These are phyloP conservation scores for Steinernema khuongi DNA, from an alignment of 1,140 invertebrate genomes.

Conservation along the genomic window DNA sequence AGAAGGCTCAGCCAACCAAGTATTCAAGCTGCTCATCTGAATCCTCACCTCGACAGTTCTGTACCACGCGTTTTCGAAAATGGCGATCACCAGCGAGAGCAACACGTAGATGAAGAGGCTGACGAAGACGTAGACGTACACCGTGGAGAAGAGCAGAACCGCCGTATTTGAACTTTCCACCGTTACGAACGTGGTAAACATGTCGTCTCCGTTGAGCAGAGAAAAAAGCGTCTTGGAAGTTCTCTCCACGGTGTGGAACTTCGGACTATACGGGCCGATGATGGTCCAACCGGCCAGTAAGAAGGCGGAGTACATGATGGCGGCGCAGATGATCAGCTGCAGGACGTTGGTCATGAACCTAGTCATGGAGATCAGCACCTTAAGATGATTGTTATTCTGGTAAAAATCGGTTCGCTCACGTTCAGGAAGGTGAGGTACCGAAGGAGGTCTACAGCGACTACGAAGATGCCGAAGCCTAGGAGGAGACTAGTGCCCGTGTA, in stretches of 20 bases:
- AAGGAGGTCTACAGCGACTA: background rate
- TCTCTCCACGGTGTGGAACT: constrained; percentile 59
- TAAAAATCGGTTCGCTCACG: background rate
- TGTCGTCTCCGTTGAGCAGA: constrained; percentile 92
- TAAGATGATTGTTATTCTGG: background rate
- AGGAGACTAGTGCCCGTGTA: background rate
- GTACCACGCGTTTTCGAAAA: constrained; percentile 89
- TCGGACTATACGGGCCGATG: background rate
- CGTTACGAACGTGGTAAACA: constrained; percentile 92
- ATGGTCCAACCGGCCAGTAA: background rate
- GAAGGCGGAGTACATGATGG: background rate
- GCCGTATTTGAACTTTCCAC: constrained; percentile 74
- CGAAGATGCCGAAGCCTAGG: background rate
- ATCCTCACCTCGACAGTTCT: constrained; percentile 78
- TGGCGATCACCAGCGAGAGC: constrained; percentile 87
- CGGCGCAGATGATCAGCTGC: background rate
- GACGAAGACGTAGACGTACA: constrained; percentile 90
- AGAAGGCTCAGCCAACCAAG: too few relatives aligned
- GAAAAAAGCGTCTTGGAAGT: constrained; percentile 66
- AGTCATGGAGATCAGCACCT: background rate
- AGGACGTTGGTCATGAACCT: background rate
- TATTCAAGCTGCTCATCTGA: too few relatives aligned
- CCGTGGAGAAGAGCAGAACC: constrained; percentile 86
- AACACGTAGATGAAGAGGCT: constrained; percentile 90
- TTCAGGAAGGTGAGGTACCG: constrained; percentile 1